These are phyloP conservation scores for Xanthia icteritia DNA, from an alignment of 2,888 invertebrate genomes.

Conservation along the genomic window DNA sequence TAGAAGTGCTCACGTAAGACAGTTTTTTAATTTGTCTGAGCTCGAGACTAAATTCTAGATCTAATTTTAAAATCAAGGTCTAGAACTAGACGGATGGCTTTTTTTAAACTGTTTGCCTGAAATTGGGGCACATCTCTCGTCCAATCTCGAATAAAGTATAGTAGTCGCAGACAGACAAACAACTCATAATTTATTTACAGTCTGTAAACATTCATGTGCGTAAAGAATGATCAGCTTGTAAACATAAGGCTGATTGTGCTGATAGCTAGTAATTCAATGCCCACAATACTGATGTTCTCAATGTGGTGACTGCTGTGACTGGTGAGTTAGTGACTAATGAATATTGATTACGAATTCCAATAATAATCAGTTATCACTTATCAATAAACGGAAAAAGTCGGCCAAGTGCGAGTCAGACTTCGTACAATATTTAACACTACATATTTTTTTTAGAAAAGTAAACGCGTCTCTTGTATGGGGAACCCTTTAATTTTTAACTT, in stretches of 20 bases:
- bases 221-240: constrained; percentile 31
- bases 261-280: constrained; percentile 24
- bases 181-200: constrained; percentile 6
- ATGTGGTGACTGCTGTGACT: constrained; percentile 12
- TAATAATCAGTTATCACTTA: constrained; percentile 2
- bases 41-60: constrained; percentile 15
- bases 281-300: not conserved
- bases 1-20: not conserved
- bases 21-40: not conserved
- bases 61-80: constrained; percentile 50
- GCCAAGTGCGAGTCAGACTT: no score
- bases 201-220: constrained; percentile 31
- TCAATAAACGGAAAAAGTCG: constrained; percentile 3
- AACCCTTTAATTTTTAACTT: no score
- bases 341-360: constrained; percentile 21
- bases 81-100: constrained; percentile 15
- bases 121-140: constrained; percentile 16
- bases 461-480: no score
- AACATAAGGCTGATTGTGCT: constrained; percentile 10
- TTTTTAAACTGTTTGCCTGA: constrained; percentile 18
- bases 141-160: constrained; percentile 2
- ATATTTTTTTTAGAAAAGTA: no score
- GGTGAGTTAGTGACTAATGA: constrained; percentile 18
- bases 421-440: no score
- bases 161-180: constrained; percentile 4